Base-by-base conservation (phyloP, 2,888 invertebrate genomes). In the Norana najaformis region DNA sequence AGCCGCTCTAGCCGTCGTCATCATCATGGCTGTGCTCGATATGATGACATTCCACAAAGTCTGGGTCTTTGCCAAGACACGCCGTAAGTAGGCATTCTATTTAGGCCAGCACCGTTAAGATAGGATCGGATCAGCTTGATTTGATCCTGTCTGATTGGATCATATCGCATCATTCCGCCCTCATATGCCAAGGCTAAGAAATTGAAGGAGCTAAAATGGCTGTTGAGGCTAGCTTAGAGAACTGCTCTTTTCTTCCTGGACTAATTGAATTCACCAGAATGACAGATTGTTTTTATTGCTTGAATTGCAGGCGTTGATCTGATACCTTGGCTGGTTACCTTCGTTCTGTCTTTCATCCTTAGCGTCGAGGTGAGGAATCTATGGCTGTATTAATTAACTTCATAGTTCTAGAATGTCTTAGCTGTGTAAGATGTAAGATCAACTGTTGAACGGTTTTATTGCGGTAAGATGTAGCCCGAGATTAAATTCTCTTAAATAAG, bases 311-410 rank as follows among this genome's bases (percentile, higher is more conserved):
- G 97, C 95, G 96, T 97, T 93, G 98, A 98, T 95, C 95, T 98
- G 91, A 96, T 98, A 91, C 97, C 98, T 30, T 97, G 97, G 91
- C 94, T 97, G 88, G 96, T 96, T n/a, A 98, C 98, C 41, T 98
- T 98, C 95, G 94, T 98, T 89, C 96, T 97, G 90, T 98, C 98
- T 93, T 96, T 98, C 89, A 96, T 97, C 88, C 95, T 98, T 91
- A 97, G 97, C 90, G 95, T 97, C 53, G 97, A 97, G 95, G 94
- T 94, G 91, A 92, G 93, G 23, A 69, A n/a, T 11, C n/a, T 8
- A n/a, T 69, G 30, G 30, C 69, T 69, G 6, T 69, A 69, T 4
- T 41, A 41, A 41, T 18, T 11, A n/a, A n/a, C n/a, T n/a, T n/a
- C n/a, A n/a, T n/a, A n/a, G n/a, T n/a, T n/a, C n/a, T n/a, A n/a